Conservation (phyloP, 2,113 vertebrate genomes). For the Oriolus oriolus region DNA sequence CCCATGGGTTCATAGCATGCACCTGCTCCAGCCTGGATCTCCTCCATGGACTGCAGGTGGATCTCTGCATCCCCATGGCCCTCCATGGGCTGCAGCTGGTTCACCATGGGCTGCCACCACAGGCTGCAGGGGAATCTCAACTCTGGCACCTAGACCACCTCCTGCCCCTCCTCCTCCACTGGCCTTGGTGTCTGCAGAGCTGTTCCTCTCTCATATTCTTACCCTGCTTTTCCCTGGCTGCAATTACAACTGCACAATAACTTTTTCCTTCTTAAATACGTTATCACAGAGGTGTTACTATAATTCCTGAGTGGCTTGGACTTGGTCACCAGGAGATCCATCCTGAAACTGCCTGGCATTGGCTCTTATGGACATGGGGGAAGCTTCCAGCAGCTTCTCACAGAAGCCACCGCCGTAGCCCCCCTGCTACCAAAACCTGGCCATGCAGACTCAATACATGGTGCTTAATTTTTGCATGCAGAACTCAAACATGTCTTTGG, state of each 20-base stretch:
- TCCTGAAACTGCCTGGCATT: not conserved
- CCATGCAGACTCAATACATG: not conserved
- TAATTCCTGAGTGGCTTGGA: not conserved
- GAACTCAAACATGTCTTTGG: not conserved
- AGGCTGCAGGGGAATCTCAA: not conserved
- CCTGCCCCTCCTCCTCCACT: not conserved
- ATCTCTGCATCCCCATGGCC: not conserved
- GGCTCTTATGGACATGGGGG: accelerated
- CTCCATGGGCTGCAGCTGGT: not conserved
- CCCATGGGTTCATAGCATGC: not conserved
- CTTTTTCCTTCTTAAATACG: not conserved
- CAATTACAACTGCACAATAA: not conserved
- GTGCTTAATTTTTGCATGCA: not conserved
- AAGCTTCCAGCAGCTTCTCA: not conserved
- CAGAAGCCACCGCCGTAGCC: not conserved
- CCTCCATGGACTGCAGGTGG: not conserved
- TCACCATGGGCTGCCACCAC: not conserved
- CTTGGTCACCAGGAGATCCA: not conserved
- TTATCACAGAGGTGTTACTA: not conserved
- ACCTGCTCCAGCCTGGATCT: not conserved
- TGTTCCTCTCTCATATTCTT: not conserved
- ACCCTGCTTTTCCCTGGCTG: not conserved
- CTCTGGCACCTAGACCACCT: accelerated
- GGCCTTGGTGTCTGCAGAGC: not conserved
- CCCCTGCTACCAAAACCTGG: accelerated